Base-by-base conservation (phyloP, 92 coral and sea anemone species). In the Montipora capitata region DNA sequence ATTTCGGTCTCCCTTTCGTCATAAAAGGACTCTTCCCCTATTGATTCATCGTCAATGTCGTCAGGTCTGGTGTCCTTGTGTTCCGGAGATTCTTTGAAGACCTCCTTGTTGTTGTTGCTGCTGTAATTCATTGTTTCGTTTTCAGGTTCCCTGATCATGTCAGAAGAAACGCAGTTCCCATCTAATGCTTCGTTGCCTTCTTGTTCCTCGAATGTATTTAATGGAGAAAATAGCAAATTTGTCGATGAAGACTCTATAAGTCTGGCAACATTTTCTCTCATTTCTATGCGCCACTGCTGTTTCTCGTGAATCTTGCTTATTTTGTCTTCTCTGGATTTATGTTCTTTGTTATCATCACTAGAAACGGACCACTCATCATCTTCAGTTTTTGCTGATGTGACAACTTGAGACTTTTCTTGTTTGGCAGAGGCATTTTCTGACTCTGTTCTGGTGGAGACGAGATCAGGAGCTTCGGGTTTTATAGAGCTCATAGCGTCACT, bases 401-500 rank as follows among this genome's bases (percentile, higher is more conserved):
- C 9, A 1, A 49, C 84, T 45, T 62, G 8, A 27, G 13, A 16
- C 3, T 72, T 20, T 44, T 80, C 77, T 35, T 65, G 91, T 6
- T 12, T 4, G 41, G 56, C 9, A 10, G 70, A 48, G 52, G 2
- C 89, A 10, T 62, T 81, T 17, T 72, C 74, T 7, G 14, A 16
- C 10, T 59, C 39, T 11, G 39, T 4, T 16, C 11, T 27, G 16
- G 64, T n/a, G 4, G 57, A 44, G 38, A 0, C 9, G 35, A 27
- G 35, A 14, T n/a, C 15, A 10, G 18, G 18, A 6, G 40, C 7
- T 27, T 12, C 68, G 15, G 87, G 67, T 59, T 49, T 72, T 85
- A 68, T 81, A 42, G 54, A 40, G 44, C 74, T 77, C 27, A 89
- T 67, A 9, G 95, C 88, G 16, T 65, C 69, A 18, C 48, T 68